phyloP scores from a whole-genome alignment of 2,797 vertebrate species.

The Moxostoma hubbsi region DNA sequence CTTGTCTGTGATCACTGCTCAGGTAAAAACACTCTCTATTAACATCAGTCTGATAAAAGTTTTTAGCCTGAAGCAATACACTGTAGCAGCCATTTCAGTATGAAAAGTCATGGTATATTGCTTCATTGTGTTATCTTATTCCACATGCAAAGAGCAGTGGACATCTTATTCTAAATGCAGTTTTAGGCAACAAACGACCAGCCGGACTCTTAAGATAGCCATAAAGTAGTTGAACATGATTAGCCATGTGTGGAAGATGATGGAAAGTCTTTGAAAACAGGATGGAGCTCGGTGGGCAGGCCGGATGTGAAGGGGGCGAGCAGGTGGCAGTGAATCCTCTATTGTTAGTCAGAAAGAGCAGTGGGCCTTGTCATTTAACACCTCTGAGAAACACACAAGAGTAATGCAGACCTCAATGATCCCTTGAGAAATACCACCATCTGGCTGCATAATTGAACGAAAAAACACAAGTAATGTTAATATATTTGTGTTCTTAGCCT shows the following conservation, averaged over 20 bases:
- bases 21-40: slow-evolving; percentile 3
- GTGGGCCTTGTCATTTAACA: slow-evolving; percentile 14
- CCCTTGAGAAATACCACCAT: slow-evolving; percentile 12
- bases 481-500: too few species aligned
- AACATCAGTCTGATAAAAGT: background rate
- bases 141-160: background rate
- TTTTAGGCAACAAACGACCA: background rate
- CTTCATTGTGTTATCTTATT: background rate
- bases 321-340: slow-evolving; percentile 47
- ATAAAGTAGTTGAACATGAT: background rate
- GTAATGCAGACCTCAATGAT: slow-evolving; percentile 4
- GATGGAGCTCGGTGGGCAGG: slow-evolving; percentile 29
- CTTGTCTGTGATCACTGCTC: slow-evolving; percentile 6
- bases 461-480: background rate
- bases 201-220: background rate
- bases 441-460: background rate
- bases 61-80: background rate
- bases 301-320: slow-evolving; percentile 28
- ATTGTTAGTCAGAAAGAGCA: slow-evolving; percentile 31
- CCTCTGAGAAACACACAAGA: slow-evolving; percentile 36
- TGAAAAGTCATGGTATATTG: background rate
- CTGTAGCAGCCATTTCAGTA: background rate
- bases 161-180: background rate
- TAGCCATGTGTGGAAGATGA: slow-evolving; percentile 7
- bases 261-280: slow-evolving; percentile 45